Base-by-base conservation (phyloP, 2,888 invertebrate species). In the Sthenelais limicola region DNA sequence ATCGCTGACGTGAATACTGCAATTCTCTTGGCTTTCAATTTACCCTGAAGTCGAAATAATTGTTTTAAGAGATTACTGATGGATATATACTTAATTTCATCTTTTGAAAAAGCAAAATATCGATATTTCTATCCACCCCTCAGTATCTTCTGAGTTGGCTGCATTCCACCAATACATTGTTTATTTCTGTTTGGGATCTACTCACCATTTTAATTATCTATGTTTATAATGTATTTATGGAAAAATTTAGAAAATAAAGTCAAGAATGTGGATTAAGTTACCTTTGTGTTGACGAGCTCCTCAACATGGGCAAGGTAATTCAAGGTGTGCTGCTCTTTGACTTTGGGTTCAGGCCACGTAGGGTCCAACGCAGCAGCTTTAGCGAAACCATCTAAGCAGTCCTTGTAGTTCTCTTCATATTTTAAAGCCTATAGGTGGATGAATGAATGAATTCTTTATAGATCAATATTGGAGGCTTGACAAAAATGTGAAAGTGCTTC, bases 341-440 rank as follows among this genome's bases (percentile, higher is more conserved):
- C 87, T 74, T 88, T 87, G 0, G 94, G 92, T 0, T 91, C 90
- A 12, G 72, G 70, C 94, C 95, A 95, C 0, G 90, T 90, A 0
- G 94, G 94, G 87, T 95, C 94, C 73, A 94, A 89, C 1, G 90
- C 88, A 48, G 90, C 90, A 0, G 94, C 92, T 80, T 90, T 89
- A 68, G 90, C 88, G 81, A 94, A 93, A 43, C 92, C 92, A 73
- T 92, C 90, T 56, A 95, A 85, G 0, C 94, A 93, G 80, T 90
- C 88, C 74, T 90, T 89, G 85, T 92, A 95, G 72, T 92, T 91
- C 87, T 95, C 94, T 82, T 93, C 92, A 84, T 94, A 94, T 85
- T 92, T 93, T 68, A 93, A 89, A 0, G 92, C 93, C 94, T 84
- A 72, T 0, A 92, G 93, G 94, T 81, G 71, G 38, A n/a, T n/a